These are phyloP conservation scores for Eupithecia exiguata DNA, from an alignment of 2,888 invertebrate genomes.

Conservation along the genomic window DNA sequence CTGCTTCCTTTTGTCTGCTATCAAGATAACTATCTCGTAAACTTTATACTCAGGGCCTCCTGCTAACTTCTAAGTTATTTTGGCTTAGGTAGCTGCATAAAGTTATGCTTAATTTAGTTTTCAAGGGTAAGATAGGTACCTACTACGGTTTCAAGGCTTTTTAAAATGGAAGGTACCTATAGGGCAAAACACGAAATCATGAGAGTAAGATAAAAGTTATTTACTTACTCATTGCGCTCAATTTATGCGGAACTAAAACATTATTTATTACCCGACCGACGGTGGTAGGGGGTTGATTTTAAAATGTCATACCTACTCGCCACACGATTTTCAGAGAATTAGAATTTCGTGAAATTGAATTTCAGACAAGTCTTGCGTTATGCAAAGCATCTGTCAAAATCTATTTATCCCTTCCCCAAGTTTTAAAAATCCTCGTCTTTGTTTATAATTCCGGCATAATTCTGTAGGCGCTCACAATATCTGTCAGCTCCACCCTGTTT, in stretches of 20 bases:
- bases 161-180: not conserved
- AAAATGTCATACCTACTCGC: no score
- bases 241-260: not conserved
- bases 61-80: not conserved
- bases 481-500: constrained; percentile 63
- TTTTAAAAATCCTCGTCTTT: not conserved
- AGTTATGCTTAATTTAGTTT: not conserved
- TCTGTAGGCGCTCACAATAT: constrained; percentile 51
- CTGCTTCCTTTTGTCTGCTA: constrained; percentile 9
- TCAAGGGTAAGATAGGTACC: not conserved
- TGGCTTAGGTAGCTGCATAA: not conserved
- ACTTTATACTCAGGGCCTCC: not conserved
- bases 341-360: not conserved
- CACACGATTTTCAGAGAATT: not conserved
- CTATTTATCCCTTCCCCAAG: not conserved
- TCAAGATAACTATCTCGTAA: constrained; percentile 1
- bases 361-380: not conserved
- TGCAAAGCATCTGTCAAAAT: not conserved
- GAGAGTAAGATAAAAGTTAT: not conserved
- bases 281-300: no score
- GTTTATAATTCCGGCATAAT: constrained; percentile 38
- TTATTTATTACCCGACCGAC: not conserved
- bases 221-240: not conserved
- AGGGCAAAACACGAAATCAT: not conserved
- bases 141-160: not conserved